Percentiles rank a stretch among this genome's conserved stretches.
Evolutionary conservation across 2,113 vertebrate species (phyloP).

Genomic region (Takifugu bimaculatus): DNA sequence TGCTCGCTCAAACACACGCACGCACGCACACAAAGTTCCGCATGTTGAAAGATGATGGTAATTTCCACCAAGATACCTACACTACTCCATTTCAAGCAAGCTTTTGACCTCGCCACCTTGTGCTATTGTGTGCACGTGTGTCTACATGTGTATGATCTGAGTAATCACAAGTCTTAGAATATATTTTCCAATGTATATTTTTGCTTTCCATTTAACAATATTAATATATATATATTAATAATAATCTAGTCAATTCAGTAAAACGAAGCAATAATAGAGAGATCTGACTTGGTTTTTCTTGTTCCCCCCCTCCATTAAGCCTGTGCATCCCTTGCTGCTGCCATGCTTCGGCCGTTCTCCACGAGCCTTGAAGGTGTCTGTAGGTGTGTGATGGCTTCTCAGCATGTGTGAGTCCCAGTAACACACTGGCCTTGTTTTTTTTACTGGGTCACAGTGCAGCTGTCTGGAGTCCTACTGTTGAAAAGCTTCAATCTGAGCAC

Average conservation of each 20-base stretch:
- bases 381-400: constrained; percentile 23
- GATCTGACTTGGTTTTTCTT: too few relatives aligned
- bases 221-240: too few relatives aligned
- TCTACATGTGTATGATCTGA: background rate
- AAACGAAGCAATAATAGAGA: too few relatives aligned
- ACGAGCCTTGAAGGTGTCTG: constrained; percentile 4
- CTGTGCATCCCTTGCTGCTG: background rate
- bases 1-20: constrained; percentile 12
- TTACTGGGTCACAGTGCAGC: constrained; percentile 62
- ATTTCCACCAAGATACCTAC: constrained; percentile 32
- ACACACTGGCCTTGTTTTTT: constrained; percentile 66
- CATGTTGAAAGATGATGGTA: constrained; percentile 40
- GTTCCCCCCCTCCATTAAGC: background rate
- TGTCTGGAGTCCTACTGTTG: constrained; percentile 25
- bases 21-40: constrained; percentile 8
- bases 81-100: constrained; percentile 16
- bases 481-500: constrained; percentile 55
- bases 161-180: too few relatives aligned
- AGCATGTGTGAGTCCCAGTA: constrained; percentile 42
- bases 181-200: too few relatives aligned
- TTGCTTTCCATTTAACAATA: too few relatives aligned
- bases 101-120: constrained; percentile 30
- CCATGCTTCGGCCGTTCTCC: background rate
- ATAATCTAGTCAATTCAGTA: too few relatives aligned
- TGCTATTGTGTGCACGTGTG: background rate